Evolutionary conservation across 1,140 invertebrate species (phyloP), one percentile per base, ranked within the genome.

Genomic region (Nylanderia fulva): DNA sequence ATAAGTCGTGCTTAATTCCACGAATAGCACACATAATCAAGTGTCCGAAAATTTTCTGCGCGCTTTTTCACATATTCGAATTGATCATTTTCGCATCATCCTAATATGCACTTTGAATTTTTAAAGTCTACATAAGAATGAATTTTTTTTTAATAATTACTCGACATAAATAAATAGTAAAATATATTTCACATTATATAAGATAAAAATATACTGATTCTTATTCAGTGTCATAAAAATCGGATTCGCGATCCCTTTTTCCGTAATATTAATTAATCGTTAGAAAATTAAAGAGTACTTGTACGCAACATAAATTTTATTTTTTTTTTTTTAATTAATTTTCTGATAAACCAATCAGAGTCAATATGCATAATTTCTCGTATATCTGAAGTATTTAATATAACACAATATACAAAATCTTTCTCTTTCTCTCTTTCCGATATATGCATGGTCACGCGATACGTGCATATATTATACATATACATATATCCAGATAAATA

Each of bases 371-470:
- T 36, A 36, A 36, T 76, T 33, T 64, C 0, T 1, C 3, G 7
- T 27, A 33, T 42, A 33, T 74, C 8, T n/a, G 24, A 29, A 29
- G 29, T 4, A 52, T 64, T 63, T 77, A 36, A 66, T 27, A n/a
- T 21, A 52, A 6, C 13, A 33, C 29, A 33, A 33, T 33, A 52
- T 48, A 33, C 13, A n/a, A 76, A 76, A 33, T 13, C 52, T 33
- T 33, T 33, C 29, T 74, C 15, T 48, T 48, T 42, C 13, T 48
- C 45, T 33, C 24, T 64, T 48, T 64, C 24, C 48, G 29, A 33
- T 64, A n/a, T n/a, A n/a, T n/a, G n/a, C 48, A 45, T 33, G 27
- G 13, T 52, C 42, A 68, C 75, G 61, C 42, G 29, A 64, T 33
- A n/a, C 18, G 5, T 48, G 5, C 8, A 15, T 18, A 48, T 48